These are phyloP conservation scores for Cephus cinctus DNA, from an alignment of 1,140 invertebrate genomes.

Conservation along the genomic window DNA sequence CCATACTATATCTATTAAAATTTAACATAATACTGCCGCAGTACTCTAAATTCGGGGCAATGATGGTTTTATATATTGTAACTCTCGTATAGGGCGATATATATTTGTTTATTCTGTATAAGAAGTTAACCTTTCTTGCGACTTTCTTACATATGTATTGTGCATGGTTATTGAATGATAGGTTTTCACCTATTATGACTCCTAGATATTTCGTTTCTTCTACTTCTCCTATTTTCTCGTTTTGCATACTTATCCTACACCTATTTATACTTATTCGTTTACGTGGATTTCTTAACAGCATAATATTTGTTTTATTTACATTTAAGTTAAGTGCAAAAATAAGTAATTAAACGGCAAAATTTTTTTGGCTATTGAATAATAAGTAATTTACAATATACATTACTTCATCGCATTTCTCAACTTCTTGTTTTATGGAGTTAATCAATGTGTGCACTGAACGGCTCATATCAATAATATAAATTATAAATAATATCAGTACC, in stretches of 20 bases:
- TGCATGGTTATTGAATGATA: slow-evolving; percentile 4
- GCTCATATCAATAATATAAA: too few species aligned
- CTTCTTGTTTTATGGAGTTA: too few species aligned
- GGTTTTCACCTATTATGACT: slow-evolving; percentile 3
- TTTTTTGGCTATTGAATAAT: too few species aligned
- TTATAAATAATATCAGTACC: too few species aligned
- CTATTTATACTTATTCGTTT: not conserved
- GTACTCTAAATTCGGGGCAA: slow-evolving; percentile 2
- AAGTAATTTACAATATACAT: too few species aligned
- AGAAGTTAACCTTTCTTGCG: too few species aligned
- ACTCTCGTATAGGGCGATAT: not conserved
- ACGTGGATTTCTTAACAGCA: not conserved
- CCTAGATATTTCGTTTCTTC: slow-evolving; percentile 9
- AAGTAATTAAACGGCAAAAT: too few species aligned
- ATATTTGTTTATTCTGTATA: slow-evolving; percentile 3
- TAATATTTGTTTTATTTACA: not conserved
- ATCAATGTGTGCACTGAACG: too few species aligned
- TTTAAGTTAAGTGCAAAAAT: too few species aligned
- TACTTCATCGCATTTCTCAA: too few species aligned
- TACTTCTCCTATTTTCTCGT: not conserved
- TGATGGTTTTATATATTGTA: slow-evolving; percentile 4
- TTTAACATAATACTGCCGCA: slow-evolving; percentile 1
- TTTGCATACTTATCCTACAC: not conserved
- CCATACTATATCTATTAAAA: not conserved
- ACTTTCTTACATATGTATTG: slow-evolving; percentile 5